phyloP scores from a whole-genome alignment of 2,797 vertebrate genomes.

The Sebastolobus altivelis region DNA sequence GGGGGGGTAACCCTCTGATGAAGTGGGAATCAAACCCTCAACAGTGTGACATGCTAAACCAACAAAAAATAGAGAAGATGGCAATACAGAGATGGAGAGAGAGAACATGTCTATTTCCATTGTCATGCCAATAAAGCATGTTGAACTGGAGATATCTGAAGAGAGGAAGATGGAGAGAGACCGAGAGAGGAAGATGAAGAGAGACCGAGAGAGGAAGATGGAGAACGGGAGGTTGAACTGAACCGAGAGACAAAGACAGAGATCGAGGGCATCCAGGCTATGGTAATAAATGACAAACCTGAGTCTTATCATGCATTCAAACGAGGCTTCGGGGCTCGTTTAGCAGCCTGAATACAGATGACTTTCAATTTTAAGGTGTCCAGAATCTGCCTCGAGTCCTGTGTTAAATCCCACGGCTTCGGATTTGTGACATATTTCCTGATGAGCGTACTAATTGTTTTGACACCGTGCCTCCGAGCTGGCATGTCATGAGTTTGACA shows the following conservation, averaged over 20 bases:
- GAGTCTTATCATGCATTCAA: background rate
- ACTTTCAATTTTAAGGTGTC: background rate
- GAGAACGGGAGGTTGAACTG: background rate
- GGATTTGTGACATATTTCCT: background rate
- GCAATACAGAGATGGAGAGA: background rate
- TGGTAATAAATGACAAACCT: conserved; percentile 7
- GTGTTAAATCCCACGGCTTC: background rate
- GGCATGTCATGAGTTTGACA: conserved; percentile 29
- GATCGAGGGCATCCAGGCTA: background rate
- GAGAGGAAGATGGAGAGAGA: background rate
- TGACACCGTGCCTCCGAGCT: background rate
- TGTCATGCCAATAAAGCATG: conserved; percentile 29
- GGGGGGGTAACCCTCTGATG: background rate
- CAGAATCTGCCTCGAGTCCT: background rate
- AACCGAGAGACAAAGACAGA: background rate
- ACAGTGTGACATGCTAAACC: conserved; percentile 4
- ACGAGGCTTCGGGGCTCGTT: background rate
- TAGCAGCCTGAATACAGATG: background rate
- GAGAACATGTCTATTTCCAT: conserved; percentile 6
- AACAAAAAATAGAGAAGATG: background rate
- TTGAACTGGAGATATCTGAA: conserved; percentile 23
- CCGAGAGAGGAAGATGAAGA: background rate
- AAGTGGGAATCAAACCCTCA: conserved; percentile 10
- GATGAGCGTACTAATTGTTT: background rate
- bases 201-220: conserved; percentile 1